Base-by-base conservation (phyloP, 2,888 invertebrate genomes). In the Calephelis perditalis region DNA sequence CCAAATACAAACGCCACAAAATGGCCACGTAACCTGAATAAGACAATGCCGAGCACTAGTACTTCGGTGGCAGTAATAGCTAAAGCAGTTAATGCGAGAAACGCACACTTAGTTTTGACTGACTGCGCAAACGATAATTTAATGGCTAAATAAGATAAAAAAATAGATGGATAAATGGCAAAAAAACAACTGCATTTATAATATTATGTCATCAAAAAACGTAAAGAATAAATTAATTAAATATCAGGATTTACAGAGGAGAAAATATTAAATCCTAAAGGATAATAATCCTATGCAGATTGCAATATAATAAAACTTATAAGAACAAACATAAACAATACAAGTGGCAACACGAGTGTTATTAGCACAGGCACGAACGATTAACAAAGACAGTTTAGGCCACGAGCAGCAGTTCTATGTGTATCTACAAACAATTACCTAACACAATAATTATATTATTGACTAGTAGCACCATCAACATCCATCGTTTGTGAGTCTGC, bases 151-250 rank as follows among this genome's bases (percentile, higher is more conserved):
- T 26, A 26, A 26, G 26, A 26, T 26, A 26, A 26, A 26, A 26
- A 26, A 26, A 26, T 26, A 26, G 26, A 2, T 26, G 26, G 3
- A 26, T 26, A 26, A 26, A 26, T 3, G 26, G 3, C 26, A 26
- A 26, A 26, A 26, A 26, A 26, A 26, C 26, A 26, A 26, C 26
- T 26, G 1, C 26, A 26, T 26, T 26, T 26, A 2, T 26, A 26
- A 26, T 26, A 26, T 26, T 26, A 26, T 26, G 26, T 26, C 26
- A 26, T 26, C 26, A 3, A 26, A 26, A 26, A 26, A 26, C 26
- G 26, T 89, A 86, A 87, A 86, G 87, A 87, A 90, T 89, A 89
- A 90, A 87, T 86, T 82, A 87, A 82, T 80, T 83, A 78, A 78
- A 76, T 78, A 82, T 84, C 79, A 83, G 80, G 83, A 81, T 78